Conservation (phyloP, 2,888 invertebrate species). For the Phoenoteleia sp. region DNA sequence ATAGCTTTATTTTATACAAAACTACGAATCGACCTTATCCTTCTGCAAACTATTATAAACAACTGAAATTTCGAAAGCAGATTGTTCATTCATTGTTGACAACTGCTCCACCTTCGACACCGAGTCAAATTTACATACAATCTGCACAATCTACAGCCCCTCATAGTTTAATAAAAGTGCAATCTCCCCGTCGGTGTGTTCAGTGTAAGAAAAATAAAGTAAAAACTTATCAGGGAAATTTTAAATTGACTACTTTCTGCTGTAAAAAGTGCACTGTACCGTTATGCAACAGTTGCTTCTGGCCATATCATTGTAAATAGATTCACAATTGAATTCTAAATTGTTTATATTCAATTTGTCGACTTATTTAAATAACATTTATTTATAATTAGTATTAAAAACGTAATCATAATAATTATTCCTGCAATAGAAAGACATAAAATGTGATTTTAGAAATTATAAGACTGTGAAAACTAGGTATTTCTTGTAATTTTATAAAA, state of each 20-base stretch:
- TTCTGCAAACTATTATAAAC: not conserved
- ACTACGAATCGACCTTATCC: conserved; percentile 14
- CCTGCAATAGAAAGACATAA: not conserved
- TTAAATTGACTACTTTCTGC: not conserved
- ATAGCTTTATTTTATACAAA: conserved; percentile 37
- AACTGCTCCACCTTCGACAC: not conserved
- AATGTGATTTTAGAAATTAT: not conserved
- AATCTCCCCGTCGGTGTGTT: not conserved
- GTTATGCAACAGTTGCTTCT: conserved; percentile 19
- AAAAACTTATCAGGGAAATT: conserved; percentile 18
- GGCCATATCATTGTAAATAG: not conserved
- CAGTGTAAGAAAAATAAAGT: conserved; percentile 20
- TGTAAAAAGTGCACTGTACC: conserved; percentile 2
- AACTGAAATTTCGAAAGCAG: conserved; percentile 9
- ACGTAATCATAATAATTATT: not conserved
- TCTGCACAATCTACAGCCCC: not conserved
- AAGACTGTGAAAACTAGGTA: not conserved
- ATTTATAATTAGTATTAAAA: not conserved
- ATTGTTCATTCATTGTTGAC: conserved; percentile 15
- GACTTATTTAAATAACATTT: not conserved
- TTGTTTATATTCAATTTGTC: not conserved
- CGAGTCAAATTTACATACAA: not conserved
- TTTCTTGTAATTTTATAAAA: not conserved
- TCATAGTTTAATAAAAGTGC: not conserved
- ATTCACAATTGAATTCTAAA: not conserved